Percentiles rank a stretch among this genome's conserved stretches.
These are phyloP conservation scores for Monochamus saltuarius DNA, from an alignment of 1,140 invertebrate genomes.

Conservation along the genomic window DNA sequence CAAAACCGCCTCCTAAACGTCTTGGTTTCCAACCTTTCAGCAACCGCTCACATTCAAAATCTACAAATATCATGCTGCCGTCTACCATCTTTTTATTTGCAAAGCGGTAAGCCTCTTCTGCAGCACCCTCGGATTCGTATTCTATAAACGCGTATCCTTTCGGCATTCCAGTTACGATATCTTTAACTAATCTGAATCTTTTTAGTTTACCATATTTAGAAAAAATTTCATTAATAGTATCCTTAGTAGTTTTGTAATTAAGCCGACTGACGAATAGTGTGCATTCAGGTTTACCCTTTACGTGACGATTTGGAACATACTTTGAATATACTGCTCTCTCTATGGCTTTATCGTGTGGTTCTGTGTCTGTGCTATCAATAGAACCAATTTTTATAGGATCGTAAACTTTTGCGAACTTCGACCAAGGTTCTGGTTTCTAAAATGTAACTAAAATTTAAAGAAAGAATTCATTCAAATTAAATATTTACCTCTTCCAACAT, in stretches of 20 bases:
- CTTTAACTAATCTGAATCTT: slow-evolving; percentile 69
- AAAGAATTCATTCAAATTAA: no score
- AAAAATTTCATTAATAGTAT: slow-evolving; percentile 63
- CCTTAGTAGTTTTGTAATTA: slow-evolving; percentile 68
- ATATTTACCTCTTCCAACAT: no score
- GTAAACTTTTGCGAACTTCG: slow-evolving; percentile 59
- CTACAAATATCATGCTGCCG: slow-evolving; percentile 67
- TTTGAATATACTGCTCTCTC: slow-evolving; percentile 69
- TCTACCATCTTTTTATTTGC: slow-evolving; percentile 60
- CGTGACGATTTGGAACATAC: slow-evolving; percentile 67
- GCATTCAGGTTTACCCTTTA: slow-evolving; percentile 64
- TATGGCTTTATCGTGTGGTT: slow-evolving; percentile 80
- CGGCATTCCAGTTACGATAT: slow-evolving; percentile 73
- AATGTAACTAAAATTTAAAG: no score
- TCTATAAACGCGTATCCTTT: slow-evolving; percentile 86
- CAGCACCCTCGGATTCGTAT: slow-evolving; percentile 64
- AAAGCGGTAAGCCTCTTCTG: slow-evolving; percentile 61
- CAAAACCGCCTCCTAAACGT: slow-evolving; percentile 83
- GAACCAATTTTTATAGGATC: slow-evolving; percentile 75
- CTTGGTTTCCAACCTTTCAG: slow-evolving; percentile 82
- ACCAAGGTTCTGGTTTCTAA: slow-evolving; percentile 48
- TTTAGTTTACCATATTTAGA: slow-evolving; percentile 67
- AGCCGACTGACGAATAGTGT: slow-evolving; percentile 82
- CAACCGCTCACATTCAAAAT: slow-evolving; percentile 64
- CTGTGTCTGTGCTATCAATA: slow-evolving; percentile 81